Base-by-base conservation (phyloP, 2,797 vertebrate species). In the Euphonia xanthogaster region DNA sequence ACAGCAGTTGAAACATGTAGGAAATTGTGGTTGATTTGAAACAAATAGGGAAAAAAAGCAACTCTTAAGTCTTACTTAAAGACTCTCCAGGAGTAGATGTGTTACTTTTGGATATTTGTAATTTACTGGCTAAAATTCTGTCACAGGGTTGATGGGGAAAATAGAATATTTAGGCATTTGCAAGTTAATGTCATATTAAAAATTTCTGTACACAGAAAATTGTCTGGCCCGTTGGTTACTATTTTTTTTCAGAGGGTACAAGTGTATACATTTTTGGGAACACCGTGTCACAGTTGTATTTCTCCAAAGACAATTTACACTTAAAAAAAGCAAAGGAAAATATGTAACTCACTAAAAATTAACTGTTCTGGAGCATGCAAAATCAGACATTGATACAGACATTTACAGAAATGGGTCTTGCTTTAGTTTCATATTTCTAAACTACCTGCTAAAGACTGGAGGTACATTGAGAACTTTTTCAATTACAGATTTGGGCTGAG, bases 231-330 rank as follows among this genome's bases (percentile, higher is more conserved):
- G 28, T 44, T 63, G 8, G 1, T 62, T 93, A 68, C 47, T 86
- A 5, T 53, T 72, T 22, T 65, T 82, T 88, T 11, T 66, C 31
- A 83, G 28, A 62, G 3, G 1, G 14, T 66, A 7, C 4, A 66
- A 42, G 5, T 57, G 6, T 35, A 12, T 10, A 50, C 0, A 4
- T 53, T 77, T 85, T 37, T 65, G 18, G 9, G 22, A 5, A 55
- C 2, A 8, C 3, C 1, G 0, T 83, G 16, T 61, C 55, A 40
- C 3, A 18, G 12, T 24, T 0, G 0, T 42, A 22, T 37, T 74
- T 80, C 28, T 77, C 22, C 6, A 12, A 86, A 90, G 31, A 51
- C 16, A 47, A 2, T 19, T 7, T 33, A n/a, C 7, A 10, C 14
- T 44, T 14, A 7, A 88, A 77, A 50, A 74, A 51, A 28, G 5